Percentiles rank a stretch among this genome's conserved stretches.
Conservation (phyloP, 2,888 invertebrate genomes). For the Agriotes lineatus region DNA sequence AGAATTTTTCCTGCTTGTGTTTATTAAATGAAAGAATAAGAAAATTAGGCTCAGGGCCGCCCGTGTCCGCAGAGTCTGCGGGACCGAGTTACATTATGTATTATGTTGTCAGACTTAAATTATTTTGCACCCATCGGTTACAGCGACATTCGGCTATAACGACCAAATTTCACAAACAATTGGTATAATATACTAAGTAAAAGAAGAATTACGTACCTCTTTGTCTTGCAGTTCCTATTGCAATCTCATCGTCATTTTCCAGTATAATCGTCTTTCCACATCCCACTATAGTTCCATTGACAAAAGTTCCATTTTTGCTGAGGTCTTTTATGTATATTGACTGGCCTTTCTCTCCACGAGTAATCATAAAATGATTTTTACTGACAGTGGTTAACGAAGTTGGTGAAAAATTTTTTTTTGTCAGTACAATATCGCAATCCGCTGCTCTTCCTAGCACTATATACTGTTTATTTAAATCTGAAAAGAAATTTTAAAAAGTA, state of each 20-base stretch:
- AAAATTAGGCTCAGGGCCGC: too few species aligned
- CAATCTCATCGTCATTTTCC: conserved; percentile 80
- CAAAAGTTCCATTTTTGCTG: conserved; percentile 88
- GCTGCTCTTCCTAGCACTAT: conserved; percentile 71
- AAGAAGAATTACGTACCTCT: conserved; percentile 72
- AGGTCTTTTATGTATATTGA: conserved; percentile 72
- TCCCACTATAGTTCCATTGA: conserved; percentile 81
- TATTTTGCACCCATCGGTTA: too few species aligned
- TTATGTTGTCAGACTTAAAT: too few species aligned
- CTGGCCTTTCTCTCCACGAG: conserved; percentile 63
- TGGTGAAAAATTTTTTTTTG: conserved; percentile 65
- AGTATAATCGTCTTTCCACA: conserved; percentile 76
- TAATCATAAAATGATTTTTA: conserved; percentile 74
- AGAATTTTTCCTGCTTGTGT: too few species aligned
- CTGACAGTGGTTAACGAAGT: conserved; percentile 70
- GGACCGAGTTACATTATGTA: too few species aligned
- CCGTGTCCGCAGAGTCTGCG: too few species aligned
- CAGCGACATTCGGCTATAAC: too few species aligned
- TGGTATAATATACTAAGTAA: too few species aligned
- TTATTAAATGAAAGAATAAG: too few species aligned
- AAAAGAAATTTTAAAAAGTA: conserved; percentile 45
- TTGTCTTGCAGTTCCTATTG: conserved; percentile 73
- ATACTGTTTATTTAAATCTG: conserved; percentile 70
- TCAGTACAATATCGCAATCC: conserved; percentile 69
- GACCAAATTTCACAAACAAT: too few species aligned